Evolutionary conservation across 2,797 vertebrate species (phyloP).

Genomic region (Aselliscus stoliczkanus): DNA sequence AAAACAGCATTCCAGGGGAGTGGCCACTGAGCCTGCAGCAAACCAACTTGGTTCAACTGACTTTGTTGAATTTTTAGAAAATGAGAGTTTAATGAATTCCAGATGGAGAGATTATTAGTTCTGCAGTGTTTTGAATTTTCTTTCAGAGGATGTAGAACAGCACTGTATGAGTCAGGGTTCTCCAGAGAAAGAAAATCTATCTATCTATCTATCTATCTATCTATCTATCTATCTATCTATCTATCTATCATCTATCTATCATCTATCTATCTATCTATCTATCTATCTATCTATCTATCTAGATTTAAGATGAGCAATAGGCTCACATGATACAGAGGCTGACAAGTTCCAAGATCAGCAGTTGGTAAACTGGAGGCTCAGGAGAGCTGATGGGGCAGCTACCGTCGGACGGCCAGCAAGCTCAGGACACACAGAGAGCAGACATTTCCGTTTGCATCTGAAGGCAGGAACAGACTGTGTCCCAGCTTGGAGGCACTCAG

Average conservation of each 20-base stretch:
- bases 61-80: constrained; percentile 19
- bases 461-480: neutral
- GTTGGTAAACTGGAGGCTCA: neutral
- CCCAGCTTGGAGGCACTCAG: neutral
- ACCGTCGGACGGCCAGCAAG: neutral
- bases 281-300: no score
- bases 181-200: no score
- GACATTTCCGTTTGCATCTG: neutral
- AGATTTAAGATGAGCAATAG: neutral
- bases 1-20: neutral
- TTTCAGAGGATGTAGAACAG: neutral
- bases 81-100: constrained; percentile 33
- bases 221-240: no score
- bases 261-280: no score
- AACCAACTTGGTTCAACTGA: neutral
- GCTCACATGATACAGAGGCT: neutral
- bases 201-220: no score
- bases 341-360: neutral
- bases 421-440: neutral
- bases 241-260: no score
- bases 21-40: neutral
- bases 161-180: neutral
- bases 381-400: neutral
- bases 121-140: neutral
- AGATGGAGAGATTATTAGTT: neutral